phyloP scores from a whole-genome alignment of 2,797 vertebrate genomes.

The Chromobotia macracanthus region DNA sequence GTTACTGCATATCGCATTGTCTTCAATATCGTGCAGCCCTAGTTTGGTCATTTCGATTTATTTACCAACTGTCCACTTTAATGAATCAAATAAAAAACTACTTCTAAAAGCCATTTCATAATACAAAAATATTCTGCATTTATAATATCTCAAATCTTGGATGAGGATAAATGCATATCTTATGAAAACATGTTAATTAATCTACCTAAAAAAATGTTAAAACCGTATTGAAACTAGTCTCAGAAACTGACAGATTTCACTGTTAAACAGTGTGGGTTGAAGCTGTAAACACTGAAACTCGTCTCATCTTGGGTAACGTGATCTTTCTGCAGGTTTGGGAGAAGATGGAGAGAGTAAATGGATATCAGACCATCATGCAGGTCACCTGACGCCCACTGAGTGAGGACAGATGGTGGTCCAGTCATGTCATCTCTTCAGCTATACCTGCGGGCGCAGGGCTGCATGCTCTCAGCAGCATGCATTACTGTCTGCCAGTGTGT shows the following conservation, averaged over 20 bases:
- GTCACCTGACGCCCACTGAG: conserved; percentile 26
- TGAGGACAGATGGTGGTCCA: conserved; percentile 78
- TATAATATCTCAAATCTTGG: too few relatives aligned
- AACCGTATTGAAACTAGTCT: neutral
- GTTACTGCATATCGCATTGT: too few relatives aligned
- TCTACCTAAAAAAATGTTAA: too few relatives aligned
- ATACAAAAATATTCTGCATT: too few relatives aligned
- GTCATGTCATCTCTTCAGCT: conserved; percentile 53
- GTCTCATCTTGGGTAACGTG: neutral
- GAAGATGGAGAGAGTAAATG: conserved; percentile 33
- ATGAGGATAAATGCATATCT: too few relatives aligned
- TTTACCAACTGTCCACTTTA: too few relatives aligned
- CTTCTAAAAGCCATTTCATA: too few relatives aligned
- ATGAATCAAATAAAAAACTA: too few relatives aligned
- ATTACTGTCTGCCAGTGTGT: conserved; percentile 21
- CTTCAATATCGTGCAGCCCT: too few relatives aligned
- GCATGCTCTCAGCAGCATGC: conserved; percentile 2
- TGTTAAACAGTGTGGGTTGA: neutral
- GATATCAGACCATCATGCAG: conserved; percentile 35
- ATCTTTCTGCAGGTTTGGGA: neutral
- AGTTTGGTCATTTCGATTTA: too few relatives aligned
- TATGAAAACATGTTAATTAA: neutral
- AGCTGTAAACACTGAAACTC: neutral
- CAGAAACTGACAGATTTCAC: neutral
- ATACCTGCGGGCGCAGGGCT: conserved; percentile 42